Evolutionary conservation across 2,797 vertebrate genomes (phyloP), one percentile per base, ranked within the genome.

Genomic region (Anas acuta): DNA sequence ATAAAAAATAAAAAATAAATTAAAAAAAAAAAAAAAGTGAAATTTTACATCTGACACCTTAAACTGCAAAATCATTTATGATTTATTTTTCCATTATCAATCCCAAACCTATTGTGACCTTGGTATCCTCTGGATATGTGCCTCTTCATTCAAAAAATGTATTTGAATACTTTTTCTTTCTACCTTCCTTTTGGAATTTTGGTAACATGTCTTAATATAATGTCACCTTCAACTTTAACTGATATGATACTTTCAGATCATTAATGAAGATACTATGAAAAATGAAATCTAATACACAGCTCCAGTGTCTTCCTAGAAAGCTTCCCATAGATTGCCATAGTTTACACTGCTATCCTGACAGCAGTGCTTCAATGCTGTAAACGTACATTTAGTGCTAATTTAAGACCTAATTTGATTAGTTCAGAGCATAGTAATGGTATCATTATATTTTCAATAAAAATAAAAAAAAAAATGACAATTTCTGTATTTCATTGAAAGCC

Each of bases 1-100:
- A 84, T 15, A 71, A n/a, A 0, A 12, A 72, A 51, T 60, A n/a
- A 51, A 71, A n/a, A 0, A 12, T 65, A 49, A 67, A 30, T 0
- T 9, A 65, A 47, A 71, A 23, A 0, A 11, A 71, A 49, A 74
- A 32, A 0, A 12, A 72, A 51, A 75, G 10, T 23, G 33, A 67
- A 60, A 32, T 61, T 90, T 91, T 76, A 64, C 26, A 78, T 6
- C 43, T 70, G 37, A 5, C 23, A 78, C 9, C 54, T 83, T 80
- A 41, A 74, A 73, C 45, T 62, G 13, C n/a, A 69, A 70, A 75
- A 2, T 60, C 4, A 60, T 75, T 43, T 53, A 47, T 57, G 23
- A 71, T 82, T 91, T 86, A 54, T 84, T 90, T 90, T 82, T 75
- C 28, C 11, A 26, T 64, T 84, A 25, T 3, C 30, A 83, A 13